These are phyloP conservation scores for Cololabis saira DNA, from an alignment of 2,113 vertebrate species.

Conservation along the genomic window DNA sequence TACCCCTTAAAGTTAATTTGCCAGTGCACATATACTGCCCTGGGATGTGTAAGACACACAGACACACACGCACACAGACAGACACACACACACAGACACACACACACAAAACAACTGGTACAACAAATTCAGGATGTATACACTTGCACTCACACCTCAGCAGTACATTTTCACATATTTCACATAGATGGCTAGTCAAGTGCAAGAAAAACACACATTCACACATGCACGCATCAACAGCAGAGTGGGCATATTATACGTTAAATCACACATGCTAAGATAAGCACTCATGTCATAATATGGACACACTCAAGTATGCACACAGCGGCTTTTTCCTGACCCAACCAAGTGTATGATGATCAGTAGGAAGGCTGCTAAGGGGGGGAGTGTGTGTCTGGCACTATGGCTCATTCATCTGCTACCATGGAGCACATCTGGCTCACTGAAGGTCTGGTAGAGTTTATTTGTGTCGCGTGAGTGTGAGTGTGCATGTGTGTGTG, in stretches of 20 bases:
- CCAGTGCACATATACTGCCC: constrained; percentile 54
- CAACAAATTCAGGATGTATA: background rate
- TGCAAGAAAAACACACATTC: constrained; percentile 69
- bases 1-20: constrained; percentile 50
- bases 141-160: constrained; percentile 51
- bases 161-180: constrained; percentile 63
- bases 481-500: background rate
- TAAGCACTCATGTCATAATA: constrained; percentile 67
- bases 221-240: constrained; percentile 45
- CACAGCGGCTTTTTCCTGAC: constrained; percentile 78
- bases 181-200: constrained; percentile 68
- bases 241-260: constrained; percentile 55
- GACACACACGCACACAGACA: constrained; percentile 27
- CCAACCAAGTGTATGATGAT: constrained; percentile 86
- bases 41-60: constrained; percentile 59
- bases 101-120: constrained; percentile 12
- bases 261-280: constrained; percentile 69
- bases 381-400: constrained; percentile 38
- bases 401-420: constrained; percentile 44
- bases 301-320: constrained; percentile 50
- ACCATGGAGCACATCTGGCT: constrained; percentile 42
- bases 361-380: constrained; percentile 79
- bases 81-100: constrained; percentile 20
- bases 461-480: constrained; percentile 21
- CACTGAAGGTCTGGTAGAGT: constrained; percentile 24